Conservation (phyloP, 2,888 invertebrate genomes). For the Carabus problematicus region DNA sequence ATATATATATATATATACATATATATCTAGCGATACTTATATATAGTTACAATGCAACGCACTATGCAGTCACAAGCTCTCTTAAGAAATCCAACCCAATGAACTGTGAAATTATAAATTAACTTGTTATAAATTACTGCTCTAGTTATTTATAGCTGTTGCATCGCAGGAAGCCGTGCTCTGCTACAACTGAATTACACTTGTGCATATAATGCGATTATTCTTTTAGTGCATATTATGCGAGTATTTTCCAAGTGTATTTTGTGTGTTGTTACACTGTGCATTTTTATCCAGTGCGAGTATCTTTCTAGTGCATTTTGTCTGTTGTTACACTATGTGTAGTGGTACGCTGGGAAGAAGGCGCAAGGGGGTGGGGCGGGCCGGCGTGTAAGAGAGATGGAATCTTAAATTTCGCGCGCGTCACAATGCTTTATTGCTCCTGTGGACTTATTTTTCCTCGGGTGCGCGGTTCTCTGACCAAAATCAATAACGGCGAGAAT, state of each 20-base stretch:
- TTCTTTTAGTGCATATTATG: too few species aligned
- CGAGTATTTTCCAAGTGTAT: conserved; percentile 9
- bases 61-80: too few species aligned
- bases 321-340: neutral
- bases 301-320: conserved; percentile 6
- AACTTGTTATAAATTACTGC: conserved; percentile 6
- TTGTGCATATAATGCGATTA: neutral
- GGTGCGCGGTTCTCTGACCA: conserved; percentile 52
- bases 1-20: too few species aligned
- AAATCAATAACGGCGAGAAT: conserved; percentile 55
- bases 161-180: conserved; percentile 7
- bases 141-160: conserved; percentile 5
- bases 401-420: conserved; percentile 49
- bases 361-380: too few species aligned
- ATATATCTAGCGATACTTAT: too few species aligned
- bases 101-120: conserved; percentile 25
- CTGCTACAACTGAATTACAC: neutral
- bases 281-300: too few species aligned
- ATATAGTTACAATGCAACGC: too few species aligned
- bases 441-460: conserved; percentile 59
- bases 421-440: conserved; percentile 55
- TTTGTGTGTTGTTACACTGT: neutral
- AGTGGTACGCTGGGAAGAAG: neutral
- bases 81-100: conserved; percentile 9
- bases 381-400: conserved; percentile 43